Conservation (phyloP, 2,888 invertebrate genomes). For the Atherix ibis region DNA sequence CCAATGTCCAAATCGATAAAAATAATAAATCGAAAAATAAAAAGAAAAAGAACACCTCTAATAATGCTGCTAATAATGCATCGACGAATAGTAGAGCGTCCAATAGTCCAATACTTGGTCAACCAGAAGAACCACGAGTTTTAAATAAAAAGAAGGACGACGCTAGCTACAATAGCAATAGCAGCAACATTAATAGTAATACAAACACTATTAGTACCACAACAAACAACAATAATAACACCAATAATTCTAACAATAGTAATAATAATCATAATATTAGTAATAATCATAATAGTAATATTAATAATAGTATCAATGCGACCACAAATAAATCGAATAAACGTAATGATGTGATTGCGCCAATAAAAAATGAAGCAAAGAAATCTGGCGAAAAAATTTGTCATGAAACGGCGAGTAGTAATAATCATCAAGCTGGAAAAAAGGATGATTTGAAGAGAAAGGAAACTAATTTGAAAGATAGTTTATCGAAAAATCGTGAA, state of each 20-base stretch:
- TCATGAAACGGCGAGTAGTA: background rate
- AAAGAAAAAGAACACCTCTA: constrained; percentile 19
- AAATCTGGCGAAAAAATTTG: constrained; percentile 4
- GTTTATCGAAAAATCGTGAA: constrained; percentile 12
- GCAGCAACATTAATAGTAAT: constrained; percentile 12
- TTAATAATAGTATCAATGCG: too few species aligned
- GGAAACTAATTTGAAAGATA: constrained; percentile 7
- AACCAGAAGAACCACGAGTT: constrained; percentile 10
- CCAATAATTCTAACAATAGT: too few species aligned
- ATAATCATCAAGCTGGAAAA: too few species aligned
- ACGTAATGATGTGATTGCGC: too few species aligned
- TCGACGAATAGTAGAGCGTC: constrained; percentile 8
- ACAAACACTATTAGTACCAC: constrained; percentile 9
- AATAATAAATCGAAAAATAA: constrained; percentile 18
- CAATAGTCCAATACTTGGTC: constrained; percentile 12
- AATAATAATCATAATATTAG: too few species aligned
- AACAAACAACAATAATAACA: too few species aligned
- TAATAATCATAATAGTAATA: too few species aligned
- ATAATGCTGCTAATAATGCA: background rate
- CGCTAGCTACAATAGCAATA: constrained; percentile 11
- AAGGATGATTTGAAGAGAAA: constrained; percentile 10
- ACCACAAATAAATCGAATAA: too few species aligned
- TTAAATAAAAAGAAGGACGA: constrained; percentile 9
- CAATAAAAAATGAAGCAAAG: constrained; percentile 6
- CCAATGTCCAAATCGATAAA: constrained; percentile 27